A percentile compares a stretch with the other conserved stretches of the same genome.
These are phyloP conservation scores for Spatula clypeata DNA, from an alignment of 2,797 vertebrate species.

Conservation along the genomic window DNA sequence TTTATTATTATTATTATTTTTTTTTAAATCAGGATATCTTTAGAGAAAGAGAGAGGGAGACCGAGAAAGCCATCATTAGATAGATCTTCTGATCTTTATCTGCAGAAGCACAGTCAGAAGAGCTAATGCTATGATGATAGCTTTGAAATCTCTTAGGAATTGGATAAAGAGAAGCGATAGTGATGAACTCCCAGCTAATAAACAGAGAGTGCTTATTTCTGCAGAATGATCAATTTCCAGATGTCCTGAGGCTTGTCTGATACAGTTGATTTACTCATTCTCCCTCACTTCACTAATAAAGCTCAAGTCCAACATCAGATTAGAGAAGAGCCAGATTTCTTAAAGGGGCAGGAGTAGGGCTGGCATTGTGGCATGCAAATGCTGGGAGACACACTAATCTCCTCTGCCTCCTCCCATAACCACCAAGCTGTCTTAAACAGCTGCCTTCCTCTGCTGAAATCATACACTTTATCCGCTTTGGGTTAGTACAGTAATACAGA, in stretches of 20 bases:
- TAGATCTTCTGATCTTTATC: constrained; percentile 85
- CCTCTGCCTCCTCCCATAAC: constrained; percentile 32
- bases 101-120: constrained; percentile 81
- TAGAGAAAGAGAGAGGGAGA: constrained; percentile 30
- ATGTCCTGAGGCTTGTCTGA: constrained; percentile 88
- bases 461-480: constrained; percentile 62
- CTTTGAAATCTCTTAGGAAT: constrained; percentile 87
- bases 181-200: constrained; percentile 90
- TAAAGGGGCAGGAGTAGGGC: constrained; percentile 74
- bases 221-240: constrained; percentile 88
- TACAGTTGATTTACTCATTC: constrained; percentile 86
- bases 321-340: constrained; percentile 77
- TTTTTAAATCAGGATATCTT: not conserved
- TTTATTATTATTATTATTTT: not conserved
- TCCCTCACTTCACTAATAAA: constrained; percentile 86
- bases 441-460: constrained; percentile 60
- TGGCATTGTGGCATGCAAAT: not conserved
- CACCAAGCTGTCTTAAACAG: constrained; percentile 42
- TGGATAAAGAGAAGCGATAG: constrained; percentile 84
- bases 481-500: constrained; percentile 77
- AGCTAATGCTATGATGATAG: constrained; percentile 86
- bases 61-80: constrained; percentile 81
- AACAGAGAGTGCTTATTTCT: constrained; percentile 87
- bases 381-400: constrained; percentile 40
- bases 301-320: constrained; percentile 83